Base-by-base conservation (phyloP, 2,113 vertebrate species). In the Hoplias malabaricus region DNA sequence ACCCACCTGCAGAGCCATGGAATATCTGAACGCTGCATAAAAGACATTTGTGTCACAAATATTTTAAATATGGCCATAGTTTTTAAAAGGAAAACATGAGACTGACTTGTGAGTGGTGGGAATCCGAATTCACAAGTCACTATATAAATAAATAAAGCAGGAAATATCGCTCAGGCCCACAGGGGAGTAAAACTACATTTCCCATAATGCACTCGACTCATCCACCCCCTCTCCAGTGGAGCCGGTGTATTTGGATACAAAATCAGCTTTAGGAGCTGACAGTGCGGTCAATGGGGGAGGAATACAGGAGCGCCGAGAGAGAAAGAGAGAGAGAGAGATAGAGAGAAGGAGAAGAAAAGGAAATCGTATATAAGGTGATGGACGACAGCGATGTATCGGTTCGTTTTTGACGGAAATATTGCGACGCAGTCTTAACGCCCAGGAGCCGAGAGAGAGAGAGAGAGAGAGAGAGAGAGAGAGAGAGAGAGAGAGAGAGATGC, bases 191-290 rank as follows among this genome's bases (percentile, higher is more conserved):
- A 69, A 83, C 92, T 89, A 82, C 89, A 89, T 75, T 88, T 85
- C 91, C 93, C 92, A 93, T 57, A 81, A 66, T 90, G 83, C 92
- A 79, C 36, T 54, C 4, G 23, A 11, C 27, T 73, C 57, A 31
- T 25, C 79, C 80, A 76, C 87, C 84, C 84, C 86, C 23, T 43
- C 27, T 81, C 78, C 70, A 73, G 86, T 79, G 79, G 68, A 73
- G 86, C 77, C 89, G 89, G 92, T 88, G 90, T 88, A 83, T 92
- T 89, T 84, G 90, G 90, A 92, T 90, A 91, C 86, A 83, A 85
- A 92, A 88, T 84, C 89, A 87, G 85, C 84, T 82, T 77, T 48
- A 82, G 87, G 87, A 88, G 83, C 85, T 93, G 93, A 93, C 92
- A 94, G 92, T 89, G 83, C 80, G 79, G 69, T 78, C 76, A 80